Base-by-base conservation (phyloP, 2,888 invertebrate species). In the Microdon myrmicae region DNA sequence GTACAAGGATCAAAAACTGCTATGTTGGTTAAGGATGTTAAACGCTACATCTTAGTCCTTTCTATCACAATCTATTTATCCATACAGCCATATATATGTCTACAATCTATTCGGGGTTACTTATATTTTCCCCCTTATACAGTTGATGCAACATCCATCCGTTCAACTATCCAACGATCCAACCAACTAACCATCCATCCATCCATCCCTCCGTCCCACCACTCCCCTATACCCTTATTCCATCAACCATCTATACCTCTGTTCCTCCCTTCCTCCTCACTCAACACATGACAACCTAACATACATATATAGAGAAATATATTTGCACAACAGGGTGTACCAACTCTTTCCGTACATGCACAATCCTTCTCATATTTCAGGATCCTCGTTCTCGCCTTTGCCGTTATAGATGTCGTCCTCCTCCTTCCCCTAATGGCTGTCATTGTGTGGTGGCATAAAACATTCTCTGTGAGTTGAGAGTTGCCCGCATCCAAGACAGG, bases 1-100 rank as follows among this genome's bases (percentile, higher is more conserved):
- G 61, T 37, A 41, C 56, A 64, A 64, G 61, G 56, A 64, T 64
- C 61, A 56, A 64, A 56, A 64, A 56, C 56, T 64, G 56, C 61
- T 37, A 56, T 51, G 45, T 56, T 64, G 61, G 61, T 64, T 64
- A 51, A 64, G 61, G 61, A 64, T 64, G 61, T 56, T 56, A 56
- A 56, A 56, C 56, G 56, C 41, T 49, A 64, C 51, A 64, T 51
- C 49, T 25, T 32, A 12, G 9, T 34, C 44, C 32, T 32, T 55
- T n/a, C n/a, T n/a, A 14, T 34, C 45, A 3, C 13, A 7, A 39
- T 16, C 26, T 9, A 7, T 13, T 9, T 22, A 13, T 23, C n/a
- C 16, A 38, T 22, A n/a, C n/a, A n/a, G n/a, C n/a, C n/a, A n/a
- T n/a, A n/a, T n/a, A n/a, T n/a, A n/a, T n/a, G n/a, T n/a, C n/a